Evolutionary conservation across 1,140 invertebrate species (phyloP).

Genomic region (Coenobita brevimanus): DNA sequence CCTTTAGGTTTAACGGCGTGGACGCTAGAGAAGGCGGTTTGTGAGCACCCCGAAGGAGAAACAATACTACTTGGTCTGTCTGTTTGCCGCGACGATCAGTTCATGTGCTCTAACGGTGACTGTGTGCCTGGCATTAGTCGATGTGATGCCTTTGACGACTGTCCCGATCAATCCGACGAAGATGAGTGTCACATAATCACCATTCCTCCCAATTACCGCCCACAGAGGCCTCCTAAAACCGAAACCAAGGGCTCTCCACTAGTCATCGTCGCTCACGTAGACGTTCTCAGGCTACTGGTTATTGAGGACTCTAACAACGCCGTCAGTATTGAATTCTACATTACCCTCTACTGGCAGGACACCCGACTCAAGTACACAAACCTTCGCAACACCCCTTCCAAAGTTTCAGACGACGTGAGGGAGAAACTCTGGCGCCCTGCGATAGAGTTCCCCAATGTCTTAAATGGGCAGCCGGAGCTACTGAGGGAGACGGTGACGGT

Average conservation of each 20-base stretch:
- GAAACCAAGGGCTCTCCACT: not conserved
- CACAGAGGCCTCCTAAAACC: not conserved
- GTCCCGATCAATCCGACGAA: slow-evolving; percentile 33
- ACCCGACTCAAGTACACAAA: slow-evolving; percentile 1
- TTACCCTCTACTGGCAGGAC: not conserved
- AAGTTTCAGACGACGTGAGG: not conserved
- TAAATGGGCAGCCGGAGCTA: not conserved
- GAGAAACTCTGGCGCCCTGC: not conserved
- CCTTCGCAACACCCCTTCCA: not conserved
- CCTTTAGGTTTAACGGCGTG: not conserved
- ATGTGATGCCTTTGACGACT: slow-evolving; percentile 36
- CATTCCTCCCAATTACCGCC: not conserved
- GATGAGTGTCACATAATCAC: not conserved
- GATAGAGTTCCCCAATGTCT: not conserved
- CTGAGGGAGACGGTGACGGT: not conserved
- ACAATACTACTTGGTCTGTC: not conserved
- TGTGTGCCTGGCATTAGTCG: not conserved
- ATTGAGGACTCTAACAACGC: slow-evolving; percentile 13
- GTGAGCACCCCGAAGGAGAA: not conserved
- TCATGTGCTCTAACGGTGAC: slow-evolving; percentile 31
- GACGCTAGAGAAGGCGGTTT: not conserved
- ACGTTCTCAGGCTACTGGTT: not conserved
- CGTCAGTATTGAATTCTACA: not conserved
- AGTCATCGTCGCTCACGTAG: not conserved
- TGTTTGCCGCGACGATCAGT: slow-evolving; percentile 25